Evolutionary conservation across 2,113 vertebrate species (phyloP).

Genomic region (Prochilodus magdalenae): DNA sequence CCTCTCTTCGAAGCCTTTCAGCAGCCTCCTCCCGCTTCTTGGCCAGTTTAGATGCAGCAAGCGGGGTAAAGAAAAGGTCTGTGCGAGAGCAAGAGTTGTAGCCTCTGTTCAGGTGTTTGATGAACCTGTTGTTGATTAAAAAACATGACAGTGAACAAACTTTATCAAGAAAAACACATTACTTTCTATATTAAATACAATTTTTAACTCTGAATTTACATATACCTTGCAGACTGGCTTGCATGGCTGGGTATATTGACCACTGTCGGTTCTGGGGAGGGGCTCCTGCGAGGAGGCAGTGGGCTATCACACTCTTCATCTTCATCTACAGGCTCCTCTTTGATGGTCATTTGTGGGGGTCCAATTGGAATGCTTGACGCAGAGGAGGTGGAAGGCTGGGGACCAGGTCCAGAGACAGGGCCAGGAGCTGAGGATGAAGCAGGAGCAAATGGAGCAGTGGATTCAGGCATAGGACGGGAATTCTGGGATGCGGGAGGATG

Average conservation of each 20-base stretch:
- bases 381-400: constrained; percentile 77
- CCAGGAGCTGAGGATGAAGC: constrained; percentile 64
- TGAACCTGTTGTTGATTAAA: constrained; percentile 81
- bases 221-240: constrained; percentile 94
- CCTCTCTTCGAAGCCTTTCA: constrained; percentile 90
- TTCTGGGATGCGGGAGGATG: constrained; percentile 75
- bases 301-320: constrained; percentile 90
- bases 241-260: constrained; percentile 93
- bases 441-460: constrained; percentile 65
- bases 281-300: constrained; percentile 87
- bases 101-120: constrained; percentile 94
- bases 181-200: background rate
- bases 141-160: background rate
- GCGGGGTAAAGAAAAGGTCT: constrained; percentile 94
- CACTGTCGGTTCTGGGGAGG: constrained; percentile 91
- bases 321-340: constrained; percentile 94
- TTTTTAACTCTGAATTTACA: background rate
- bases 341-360: constrained; percentile 84
- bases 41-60: constrained; percentile 93
- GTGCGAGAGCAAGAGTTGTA: constrained; percentile 94
- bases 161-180: background rate
- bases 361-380: constrained; percentile 63
- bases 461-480: constrained; percentile 72
- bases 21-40: constrained; percentile 95
- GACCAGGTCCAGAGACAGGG: constrained; percentile 76